Evolutionary conservation across 2,888 invertebrate genomes (phyloP).

Genomic region (Seladonia tumulorum): DNA sequence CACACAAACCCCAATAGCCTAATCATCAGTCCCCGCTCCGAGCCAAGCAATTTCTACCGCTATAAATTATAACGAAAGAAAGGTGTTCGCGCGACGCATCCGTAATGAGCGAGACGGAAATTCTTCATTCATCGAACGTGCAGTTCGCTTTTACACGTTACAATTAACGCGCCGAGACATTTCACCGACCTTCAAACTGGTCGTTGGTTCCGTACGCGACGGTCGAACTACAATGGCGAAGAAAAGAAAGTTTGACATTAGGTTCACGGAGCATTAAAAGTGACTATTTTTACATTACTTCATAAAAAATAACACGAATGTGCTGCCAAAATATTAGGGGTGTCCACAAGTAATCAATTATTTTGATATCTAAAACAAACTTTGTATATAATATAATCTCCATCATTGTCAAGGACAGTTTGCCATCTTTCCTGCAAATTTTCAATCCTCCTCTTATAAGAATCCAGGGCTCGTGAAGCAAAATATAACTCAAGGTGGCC

Average conservation of each 20-base stretch:
- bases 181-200: conserved; percentile 58
- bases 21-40: conserved; percentile 53
- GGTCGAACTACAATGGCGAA: background rate
- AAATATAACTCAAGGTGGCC: no score
- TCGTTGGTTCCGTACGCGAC: conserved; percentile 30
- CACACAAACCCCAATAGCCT: conserved; percentile 35
- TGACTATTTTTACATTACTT: no score
- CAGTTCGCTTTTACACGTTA: conserved; percentile 46
- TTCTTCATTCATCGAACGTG: conserved; percentile 58
- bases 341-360: no score
- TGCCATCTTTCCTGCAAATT: no score
- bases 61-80: conserved; percentile 47
- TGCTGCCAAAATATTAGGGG: no score
- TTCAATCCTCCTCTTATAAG: no score
- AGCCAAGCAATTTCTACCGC: conserved; percentile 53
- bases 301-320: no score
- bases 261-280: no score
- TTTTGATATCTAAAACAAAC: no score
- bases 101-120: conserved; percentile 55
- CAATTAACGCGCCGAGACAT: conserved; percentile 36
- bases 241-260: background rate
- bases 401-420: no score
- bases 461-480: no score
- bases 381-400: no score
- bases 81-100: conserved; percentile 51